A percentile compares a stretch with the other conserved stretches of the same genome.
Conservation (phyloP, 1,140 invertebrate genomes). For the Aphis gossypii region DNA sequence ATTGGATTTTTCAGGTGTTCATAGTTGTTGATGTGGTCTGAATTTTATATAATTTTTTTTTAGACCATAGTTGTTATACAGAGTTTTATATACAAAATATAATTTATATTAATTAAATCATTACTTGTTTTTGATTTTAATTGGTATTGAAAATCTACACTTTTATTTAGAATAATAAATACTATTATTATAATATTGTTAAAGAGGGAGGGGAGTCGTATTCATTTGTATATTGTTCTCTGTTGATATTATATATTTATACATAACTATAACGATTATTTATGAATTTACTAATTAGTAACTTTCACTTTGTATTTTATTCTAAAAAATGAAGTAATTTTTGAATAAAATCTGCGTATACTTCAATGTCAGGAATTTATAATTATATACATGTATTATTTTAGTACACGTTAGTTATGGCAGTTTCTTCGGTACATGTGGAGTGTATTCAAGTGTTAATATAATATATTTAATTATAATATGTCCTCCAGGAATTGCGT, state of each 20-base stretch:
- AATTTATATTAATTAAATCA: neutral
- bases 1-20: neutral
- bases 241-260: neutral
- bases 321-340: neutral
- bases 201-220: neutral
- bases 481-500: neutral
- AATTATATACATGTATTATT: neutral
- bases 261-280: no score
- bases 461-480: conserved; percentile 19
- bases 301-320: neutral
- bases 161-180: neutral
- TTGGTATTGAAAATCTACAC: neutral
- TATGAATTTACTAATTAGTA: neutral
- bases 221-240: neutral
- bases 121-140: neutral
- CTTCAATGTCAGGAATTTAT: neutral
- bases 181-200: neutral
- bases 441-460: neutral
- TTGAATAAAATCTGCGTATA: neutral
- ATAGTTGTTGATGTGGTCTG: neutral
- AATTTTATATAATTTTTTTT: neutral
- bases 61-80: neutral
- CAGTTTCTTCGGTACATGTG: neutral
- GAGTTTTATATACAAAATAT: neutral
- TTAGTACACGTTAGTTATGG: neutral